Percentiles rank a stretch among this genome's conserved stretches.
Evolutionary conservation across 2,888 invertebrate genomes (phyloP).

Genomic region (Dasypolia templi): DNA sequence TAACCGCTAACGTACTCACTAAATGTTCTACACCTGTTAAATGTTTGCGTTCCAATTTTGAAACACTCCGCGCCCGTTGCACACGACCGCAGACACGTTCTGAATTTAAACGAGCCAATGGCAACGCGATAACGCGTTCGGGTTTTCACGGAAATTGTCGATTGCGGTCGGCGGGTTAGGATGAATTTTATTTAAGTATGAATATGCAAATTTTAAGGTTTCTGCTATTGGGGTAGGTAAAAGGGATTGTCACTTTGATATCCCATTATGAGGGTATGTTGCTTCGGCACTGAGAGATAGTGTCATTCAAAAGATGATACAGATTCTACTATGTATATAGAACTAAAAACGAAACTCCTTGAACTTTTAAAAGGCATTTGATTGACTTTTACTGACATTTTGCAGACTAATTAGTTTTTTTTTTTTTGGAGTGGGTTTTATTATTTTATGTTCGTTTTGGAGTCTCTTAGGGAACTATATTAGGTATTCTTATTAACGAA

Average conservation of each 20-base stretch:
- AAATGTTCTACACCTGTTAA: constrained; percentile 72
- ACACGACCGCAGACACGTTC: constrained; percentile 84
- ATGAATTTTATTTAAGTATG: constrained; percentile 64
- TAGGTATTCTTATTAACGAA: background rate
- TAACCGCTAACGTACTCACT: constrained; percentile 65
- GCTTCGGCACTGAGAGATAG: background rate
- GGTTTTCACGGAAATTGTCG: constrained; percentile 68
- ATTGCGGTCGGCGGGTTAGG: constrained; percentile 60
- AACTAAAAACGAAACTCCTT: background rate
- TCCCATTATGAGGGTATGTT: constrained; percentile 19
- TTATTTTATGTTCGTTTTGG: no score
- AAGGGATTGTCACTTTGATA: constrained; percentile 9
- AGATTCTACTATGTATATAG: background rate
- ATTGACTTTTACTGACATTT: background rate
- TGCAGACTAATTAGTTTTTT: background rate
- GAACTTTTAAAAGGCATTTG: background rate
- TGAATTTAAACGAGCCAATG: constrained; percentile 84
- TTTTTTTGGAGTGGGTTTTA: background rate
- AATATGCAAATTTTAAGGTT: constrained; percentile 56
- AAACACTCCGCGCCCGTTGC: constrained; percentile 76
- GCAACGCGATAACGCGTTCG: constrained; percentile 75
- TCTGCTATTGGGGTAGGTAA: constrained; percentile 12
- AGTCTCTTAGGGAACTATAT: background rate
- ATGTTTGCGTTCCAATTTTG: constrained; percentile 73
- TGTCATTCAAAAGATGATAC: background rate